Evolutionary conservation across 2,888 invertebrate species (phyloP).

Genomic region (Cantharis rufa): DNA sequence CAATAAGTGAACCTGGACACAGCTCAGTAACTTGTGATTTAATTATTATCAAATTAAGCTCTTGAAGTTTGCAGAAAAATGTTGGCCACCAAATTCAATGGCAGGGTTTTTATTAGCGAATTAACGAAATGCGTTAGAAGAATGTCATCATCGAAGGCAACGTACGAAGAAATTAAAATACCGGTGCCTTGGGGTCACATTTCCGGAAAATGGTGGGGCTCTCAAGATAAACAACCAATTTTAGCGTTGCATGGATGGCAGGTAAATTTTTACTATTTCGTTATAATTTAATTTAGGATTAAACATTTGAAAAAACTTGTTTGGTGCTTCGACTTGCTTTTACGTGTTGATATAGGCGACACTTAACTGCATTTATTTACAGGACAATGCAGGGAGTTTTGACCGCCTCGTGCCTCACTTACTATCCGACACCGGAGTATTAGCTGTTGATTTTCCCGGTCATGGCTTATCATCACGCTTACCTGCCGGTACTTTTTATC

Average conservation of each 20-base stretch:
- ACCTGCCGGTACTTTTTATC: conserved; percentile 63
- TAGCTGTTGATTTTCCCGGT: conserved; percentile 71
- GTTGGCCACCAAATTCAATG: background rate
- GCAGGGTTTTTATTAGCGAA: background rate
- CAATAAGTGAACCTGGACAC: background rate
- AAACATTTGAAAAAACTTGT: background rate
- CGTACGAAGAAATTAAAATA: conserved; percentile 64
- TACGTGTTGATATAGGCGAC: background rate
- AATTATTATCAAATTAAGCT: background rate
- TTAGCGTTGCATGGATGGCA: conserved; percentile 76
- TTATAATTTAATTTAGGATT: background rate
- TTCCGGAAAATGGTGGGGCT: conserved; percentile 72
- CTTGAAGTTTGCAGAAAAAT: background rate
- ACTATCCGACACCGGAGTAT: conserved; percentile 53
- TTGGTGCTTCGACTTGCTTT: background rate
- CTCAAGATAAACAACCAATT: conserved; percentile 64
- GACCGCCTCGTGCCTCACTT: conserved; percentile 70
- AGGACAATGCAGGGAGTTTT: conserved; percentile 79
- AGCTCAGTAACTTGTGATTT: background rate
- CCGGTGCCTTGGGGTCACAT: conserved; percentile 70
- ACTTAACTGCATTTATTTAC: conserved; percentile 19
- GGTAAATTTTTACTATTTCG: conserved; percentile 26
- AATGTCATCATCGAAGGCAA: background rate
- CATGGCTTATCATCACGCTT: conserved; percentile 73
- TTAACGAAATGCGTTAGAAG: background rate